Percentiles rank a stretch among this genome's conserved stretches.
Evolutionary conservation across 2,888 invertebrate species (phyloP).

Genomic region (Lasioglossum malachurum): DNA sequence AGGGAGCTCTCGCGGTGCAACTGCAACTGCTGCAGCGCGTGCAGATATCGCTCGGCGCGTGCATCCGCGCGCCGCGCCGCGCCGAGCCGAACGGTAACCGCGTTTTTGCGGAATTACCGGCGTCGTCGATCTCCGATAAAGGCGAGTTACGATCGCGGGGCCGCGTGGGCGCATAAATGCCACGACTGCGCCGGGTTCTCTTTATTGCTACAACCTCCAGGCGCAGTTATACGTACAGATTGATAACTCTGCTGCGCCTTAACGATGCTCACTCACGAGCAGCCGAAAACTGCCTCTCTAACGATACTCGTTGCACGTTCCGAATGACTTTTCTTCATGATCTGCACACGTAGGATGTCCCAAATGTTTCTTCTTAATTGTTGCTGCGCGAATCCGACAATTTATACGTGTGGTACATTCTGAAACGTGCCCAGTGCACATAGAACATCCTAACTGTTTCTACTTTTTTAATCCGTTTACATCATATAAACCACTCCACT

Average conservation of each 20-base stretch:
- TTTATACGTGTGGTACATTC: too few species aligned
- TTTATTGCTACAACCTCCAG: neutral
- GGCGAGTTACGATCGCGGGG: slow-evolving; percentile 11
- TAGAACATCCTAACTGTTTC: too few species aligned
- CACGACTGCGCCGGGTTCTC: neutral
- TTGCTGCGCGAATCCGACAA: too few species aligned
- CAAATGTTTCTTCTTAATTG: neutral
- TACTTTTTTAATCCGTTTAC: too few species aligned
- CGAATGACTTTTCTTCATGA: neutral
- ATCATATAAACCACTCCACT: too few species aligned
- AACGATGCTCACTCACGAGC: neutral
- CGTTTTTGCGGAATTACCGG: slow-evolving; percentile 37
- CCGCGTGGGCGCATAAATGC: slow-evolving; percentile 35
- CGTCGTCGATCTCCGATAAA: slow-evolving; percentile 33
- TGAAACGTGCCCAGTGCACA: too few species aligned
- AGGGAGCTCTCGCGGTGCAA: slow-evolving; percentile 16
- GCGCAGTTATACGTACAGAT: neutral
- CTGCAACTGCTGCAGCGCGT: slow-evolving; percentile 4
- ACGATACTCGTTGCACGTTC: neutral
- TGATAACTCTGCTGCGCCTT: neutral
- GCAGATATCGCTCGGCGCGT: slow-evolving; percentile 31
- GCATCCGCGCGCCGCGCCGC: slow-evolving; percentile 23
- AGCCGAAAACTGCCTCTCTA: neutral
- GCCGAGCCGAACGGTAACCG: slow-evolving; percentile 39
- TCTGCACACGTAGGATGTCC: neutral